Percentiles rank a stretch among this genome's conserved stretches.
phyloP scores from a whole-genome alignment of 2,797 vertebrate species.

The Passerculus sandwichensis region DNA sequence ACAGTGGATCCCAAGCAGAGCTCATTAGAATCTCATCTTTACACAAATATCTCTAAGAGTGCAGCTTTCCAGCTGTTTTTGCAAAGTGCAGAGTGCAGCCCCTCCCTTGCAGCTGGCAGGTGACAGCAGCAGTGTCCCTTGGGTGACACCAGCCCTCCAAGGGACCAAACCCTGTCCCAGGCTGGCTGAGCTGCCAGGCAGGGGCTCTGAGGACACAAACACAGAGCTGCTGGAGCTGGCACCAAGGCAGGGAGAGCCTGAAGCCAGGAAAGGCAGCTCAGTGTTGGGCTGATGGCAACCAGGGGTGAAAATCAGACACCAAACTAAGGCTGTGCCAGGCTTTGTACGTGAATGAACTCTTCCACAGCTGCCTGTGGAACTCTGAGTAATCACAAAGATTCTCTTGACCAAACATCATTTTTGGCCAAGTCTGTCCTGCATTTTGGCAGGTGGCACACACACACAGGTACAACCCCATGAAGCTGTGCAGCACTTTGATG shows the following conservation, averaged over 20 bases:
- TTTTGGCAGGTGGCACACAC: neutral
- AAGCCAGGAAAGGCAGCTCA: neutral
- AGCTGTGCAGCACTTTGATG: neutral
- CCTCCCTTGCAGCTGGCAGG: neutral
- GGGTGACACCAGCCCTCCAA: neutral
- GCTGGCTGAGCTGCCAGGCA: neutral
- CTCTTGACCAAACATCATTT: neutral
- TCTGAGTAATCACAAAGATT: neutral
- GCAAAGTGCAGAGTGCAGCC: neutral
- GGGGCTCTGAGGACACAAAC: neutral
- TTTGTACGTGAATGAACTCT: neutral
- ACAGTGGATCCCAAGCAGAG: neutral
- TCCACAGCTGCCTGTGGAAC: neutral
- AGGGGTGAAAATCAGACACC: neutral
- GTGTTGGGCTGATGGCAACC: neutral
- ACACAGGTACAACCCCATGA: accelerated
- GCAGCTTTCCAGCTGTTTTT: neutral
- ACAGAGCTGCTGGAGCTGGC: neutral
- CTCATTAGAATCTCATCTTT: neutral
- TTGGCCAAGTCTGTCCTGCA: neutral
- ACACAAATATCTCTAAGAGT: neutral
- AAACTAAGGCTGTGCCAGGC: neutral
- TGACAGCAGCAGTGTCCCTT: accelerated
- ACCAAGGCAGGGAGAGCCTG: accelerated
- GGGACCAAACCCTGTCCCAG: accelerated